Percentiles rank a stretch among this genome's conserved stretches.
Conservation (phyloP, 2,797 vertebrate genomes). For the Pantherophis vulpinus region DNA sequence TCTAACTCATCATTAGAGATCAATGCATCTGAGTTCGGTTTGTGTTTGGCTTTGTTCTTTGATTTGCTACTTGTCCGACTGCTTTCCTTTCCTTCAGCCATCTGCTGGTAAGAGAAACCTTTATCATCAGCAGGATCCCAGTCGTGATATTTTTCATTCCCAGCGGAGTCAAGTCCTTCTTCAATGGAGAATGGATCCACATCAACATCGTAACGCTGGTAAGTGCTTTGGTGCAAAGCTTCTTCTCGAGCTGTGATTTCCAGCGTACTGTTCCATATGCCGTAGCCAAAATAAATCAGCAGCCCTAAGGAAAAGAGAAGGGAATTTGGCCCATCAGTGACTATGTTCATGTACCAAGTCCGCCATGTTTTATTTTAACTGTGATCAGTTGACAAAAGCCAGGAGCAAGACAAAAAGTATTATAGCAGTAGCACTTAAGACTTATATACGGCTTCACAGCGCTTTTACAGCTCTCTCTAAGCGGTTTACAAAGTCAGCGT, state of each 20-base stretch:
- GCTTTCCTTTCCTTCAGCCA: constrained; percentile 71
- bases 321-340: not conserved
- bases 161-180: constrained; percentile 70
- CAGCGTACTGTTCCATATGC: constrained; percentile 95
- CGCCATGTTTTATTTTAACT: not conserved
- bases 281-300: constrained; percentile 91
- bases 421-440: no score
- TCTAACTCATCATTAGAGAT: constrained; percentile 92
- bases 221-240: constrained; percentile 89
- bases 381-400: not conserved
- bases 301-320: constrained; percentile 73
- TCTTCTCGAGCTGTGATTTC: constrained; percentile 87
- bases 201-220: constrained; percentile 90
- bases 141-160: constrained; percentile 80
- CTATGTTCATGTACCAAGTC: not conserved
- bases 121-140: constrained; percentile 81
- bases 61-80: constrained; percentile 74
- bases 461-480: no score
- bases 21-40: constrained; percentile 76
- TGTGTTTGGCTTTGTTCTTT: constrained; percentile 86
- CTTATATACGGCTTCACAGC: no score
- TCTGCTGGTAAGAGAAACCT: constrained; percentile 78
- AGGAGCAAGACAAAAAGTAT: not conserved
- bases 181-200: constrained; percentile 83
- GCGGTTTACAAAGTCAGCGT: no score